A percentile compares a stretch with the other conserved stretches of the same genome.
Evolutionary conservation across 2,888 invertebrate species (phyloP).

Genomic region (Scaptomyza flava): DNA sequence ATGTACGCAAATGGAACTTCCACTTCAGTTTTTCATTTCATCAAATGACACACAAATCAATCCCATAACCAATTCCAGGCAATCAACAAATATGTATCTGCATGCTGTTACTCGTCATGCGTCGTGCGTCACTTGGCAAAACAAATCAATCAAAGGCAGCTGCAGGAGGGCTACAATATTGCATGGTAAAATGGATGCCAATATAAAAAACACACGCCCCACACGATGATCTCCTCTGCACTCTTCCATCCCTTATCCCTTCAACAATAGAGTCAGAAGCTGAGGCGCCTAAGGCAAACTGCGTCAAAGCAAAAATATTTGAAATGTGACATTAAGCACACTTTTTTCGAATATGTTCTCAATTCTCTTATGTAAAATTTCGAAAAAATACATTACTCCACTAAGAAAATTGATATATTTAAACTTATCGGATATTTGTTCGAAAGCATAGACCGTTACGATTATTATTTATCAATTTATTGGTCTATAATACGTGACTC

Average conservation of each 20-base stretch:
- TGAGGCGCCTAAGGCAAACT: slow-evolving; percentile 71
- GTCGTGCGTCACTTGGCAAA: slow-evolving; percentile 71
- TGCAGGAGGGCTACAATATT: slow-evolving; percentile 43
- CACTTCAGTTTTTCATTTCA: slow-evolving; percentile 62
- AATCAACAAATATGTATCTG: slow-evolving; percentile 48
- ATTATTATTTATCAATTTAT: too few species aligned
- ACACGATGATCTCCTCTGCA: background rate
- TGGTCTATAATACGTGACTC: too few species aligned
- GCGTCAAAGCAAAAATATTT: slow-evolving; percentile 63
- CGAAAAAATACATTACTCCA: background rate
- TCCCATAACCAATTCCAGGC: slow-evolving; percentile 21
- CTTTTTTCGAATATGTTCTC: too few species aligned
- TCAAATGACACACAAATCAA: slow-evolving; percentile 43
- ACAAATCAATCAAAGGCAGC: slow-evolving; percentile 73
- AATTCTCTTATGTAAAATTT: too few species aligned
- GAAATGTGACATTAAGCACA: slow-evolving; percentile 66
- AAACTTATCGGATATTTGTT: background rate
- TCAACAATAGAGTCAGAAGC: slow-evolving; percentile 60
- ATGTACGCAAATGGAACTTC: slow-evolving; percentile 40
- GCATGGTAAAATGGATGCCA: slow-evolving; percentile 45
- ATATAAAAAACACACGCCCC: background rate
- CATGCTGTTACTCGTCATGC: slow-evolving; percentile 40
- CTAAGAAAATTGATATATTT: background rate
- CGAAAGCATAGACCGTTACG: too few species aligned
- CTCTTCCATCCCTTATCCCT: background rate